These are phyloP conservation scores for Antedon mediterranea DNA, from an alignment of 53 echinoderm and acorn worm species.

Conservation along the genomic window DNA sequence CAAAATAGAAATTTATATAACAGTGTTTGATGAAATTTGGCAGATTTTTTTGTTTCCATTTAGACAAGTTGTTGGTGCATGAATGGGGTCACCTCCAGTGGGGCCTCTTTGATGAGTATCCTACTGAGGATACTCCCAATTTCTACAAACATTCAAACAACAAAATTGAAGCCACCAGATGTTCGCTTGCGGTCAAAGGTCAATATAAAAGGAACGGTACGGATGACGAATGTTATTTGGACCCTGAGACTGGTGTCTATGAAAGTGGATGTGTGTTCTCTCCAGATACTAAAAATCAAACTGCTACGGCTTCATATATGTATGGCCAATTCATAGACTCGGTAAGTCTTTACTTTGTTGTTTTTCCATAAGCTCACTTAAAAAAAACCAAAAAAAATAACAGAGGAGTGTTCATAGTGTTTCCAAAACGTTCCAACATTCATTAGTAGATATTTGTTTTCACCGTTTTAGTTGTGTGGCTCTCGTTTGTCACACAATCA, in stretches of 20 bases:
- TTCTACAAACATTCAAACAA: slow-evolving; percentile 33
- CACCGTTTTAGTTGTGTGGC: too few species aligned
- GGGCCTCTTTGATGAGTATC: slow-evolving; percentile 18
- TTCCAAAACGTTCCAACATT: too few species aligned
- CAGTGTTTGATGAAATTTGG: too few species aligned
- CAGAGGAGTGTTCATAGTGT: too few species aligned
- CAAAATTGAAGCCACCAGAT: slow-evolving; percentile 29
- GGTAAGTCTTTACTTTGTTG: neutral
- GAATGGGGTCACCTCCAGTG: slow-evolving; percentile 15
- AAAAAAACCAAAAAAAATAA: too few species aligned
- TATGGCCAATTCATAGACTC: slow-evolving; percentile 6
- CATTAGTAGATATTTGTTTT: too few species aligned
- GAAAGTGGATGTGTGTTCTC: slow-evolving; percentile 11
- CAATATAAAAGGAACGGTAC: slow-evolving; percentile 1
- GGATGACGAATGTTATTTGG: neutral
- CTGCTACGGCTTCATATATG: slow-evolving; percentile 12
- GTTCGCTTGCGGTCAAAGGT: slow-evolving; percentile 34
- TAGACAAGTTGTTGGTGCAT: slow-evolving; percentile 10
- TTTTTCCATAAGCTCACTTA: too few species aligned
- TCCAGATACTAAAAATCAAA: neutral
- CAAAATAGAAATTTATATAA: too few species aligned
- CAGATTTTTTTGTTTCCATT: neutral
- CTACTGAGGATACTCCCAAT: neutral
- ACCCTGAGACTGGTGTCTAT: neutral
- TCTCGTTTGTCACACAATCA: too few species aligned